Evolutionary conservation across 2,797 vertebrate genomes (phyloP), one percentile per base, ranked within the genome.

Genomic region (Syngnathus acus): DNA sequence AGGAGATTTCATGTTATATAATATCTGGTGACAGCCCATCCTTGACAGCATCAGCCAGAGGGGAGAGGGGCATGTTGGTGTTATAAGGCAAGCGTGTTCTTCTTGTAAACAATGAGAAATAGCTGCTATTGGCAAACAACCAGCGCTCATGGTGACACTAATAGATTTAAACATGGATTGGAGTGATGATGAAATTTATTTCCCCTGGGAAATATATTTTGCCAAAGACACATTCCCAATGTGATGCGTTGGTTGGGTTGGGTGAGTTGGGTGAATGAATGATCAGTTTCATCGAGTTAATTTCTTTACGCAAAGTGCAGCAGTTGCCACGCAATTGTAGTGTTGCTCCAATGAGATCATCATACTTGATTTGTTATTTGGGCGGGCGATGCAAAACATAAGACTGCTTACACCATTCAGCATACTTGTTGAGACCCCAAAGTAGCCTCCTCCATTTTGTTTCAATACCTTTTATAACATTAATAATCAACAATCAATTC

Each of bases 1-100:
- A 86, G 72, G 72, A 81, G 84, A 86, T 86, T 77, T 84, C 78
- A 73, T 71, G 67, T 82, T 84, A 88, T 68, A 57, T 80, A 78
- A 88, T 68, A 72, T 55, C 59, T 74, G 75, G 68, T 86, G 87
- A 84, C 86, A 82, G 75, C 66, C 67, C 66, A 71, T 80, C 76
- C 74, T 85, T 72, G 14, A 81, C 76, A 80, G 77, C 76, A 68
- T 76, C 74, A 82, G 79, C 72, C 66, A 8, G 68, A 73, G 74
- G 5, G 75, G 69, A 37, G 70, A 78, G 77, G 60, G 21, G 10
- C 13, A 6, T 26, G 7, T 26, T 13, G 63, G 47, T 47, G 69
- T 76, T 71, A 80, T 68, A 51, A 17, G 70, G 61, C 39, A 68
- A 64, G 23, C 51, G 72, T 65, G 65, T 53, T 53, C 37, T 72